Percentiles rank a stretch among this genome's conserved stretches.
Evolutionary conservation across 1,140 invertebrate species (phyloP).

Genomic region (Apolygus lucorum): DNA sequence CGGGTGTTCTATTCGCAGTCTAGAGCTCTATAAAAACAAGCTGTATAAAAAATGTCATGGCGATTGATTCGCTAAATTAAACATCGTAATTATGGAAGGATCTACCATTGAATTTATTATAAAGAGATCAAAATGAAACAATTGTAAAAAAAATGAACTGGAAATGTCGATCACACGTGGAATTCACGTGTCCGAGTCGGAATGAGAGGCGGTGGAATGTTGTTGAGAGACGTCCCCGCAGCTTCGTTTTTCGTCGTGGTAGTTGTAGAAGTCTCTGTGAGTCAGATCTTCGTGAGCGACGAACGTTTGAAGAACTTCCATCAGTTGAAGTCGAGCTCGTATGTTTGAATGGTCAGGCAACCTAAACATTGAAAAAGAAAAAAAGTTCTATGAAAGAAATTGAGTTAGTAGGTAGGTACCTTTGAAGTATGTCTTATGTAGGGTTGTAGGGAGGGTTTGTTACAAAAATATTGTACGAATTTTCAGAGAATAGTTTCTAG

Average conservation of each 20-base stretch:
- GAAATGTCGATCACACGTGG: neutral
- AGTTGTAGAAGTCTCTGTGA: neutral
- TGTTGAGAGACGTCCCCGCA: neutral
- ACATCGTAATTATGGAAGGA: neutral
- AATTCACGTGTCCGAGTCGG: neutral
- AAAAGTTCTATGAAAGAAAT: no score
- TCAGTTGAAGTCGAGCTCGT: conserved; percentile 7
- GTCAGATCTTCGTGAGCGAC: neutral
- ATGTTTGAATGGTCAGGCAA: conserved; percentile 9
- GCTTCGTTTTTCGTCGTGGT: conserved; percentile 1
- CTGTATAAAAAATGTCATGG: neutral
- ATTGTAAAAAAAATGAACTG: neutral
- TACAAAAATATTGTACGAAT: no score
- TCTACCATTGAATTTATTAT: neutral
- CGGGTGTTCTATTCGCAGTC: neutral
- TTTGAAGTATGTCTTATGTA: no score
- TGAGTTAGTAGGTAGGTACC: no score
- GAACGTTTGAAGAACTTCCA: conserved; percentile 18
- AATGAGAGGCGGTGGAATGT: neutral
- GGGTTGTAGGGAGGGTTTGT: no score
- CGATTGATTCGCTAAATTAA: neutral
- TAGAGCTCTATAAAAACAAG: neutral
- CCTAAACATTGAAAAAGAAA: no score
- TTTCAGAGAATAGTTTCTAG: no score
- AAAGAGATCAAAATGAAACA: neutral